A percentile compares a stretch with the other conserved stretches of the same genome.
phyloP scores from a whole-genome alignment of 2,888 invertebrate genomes.

The Cecidostiba fungosa region DNA sequence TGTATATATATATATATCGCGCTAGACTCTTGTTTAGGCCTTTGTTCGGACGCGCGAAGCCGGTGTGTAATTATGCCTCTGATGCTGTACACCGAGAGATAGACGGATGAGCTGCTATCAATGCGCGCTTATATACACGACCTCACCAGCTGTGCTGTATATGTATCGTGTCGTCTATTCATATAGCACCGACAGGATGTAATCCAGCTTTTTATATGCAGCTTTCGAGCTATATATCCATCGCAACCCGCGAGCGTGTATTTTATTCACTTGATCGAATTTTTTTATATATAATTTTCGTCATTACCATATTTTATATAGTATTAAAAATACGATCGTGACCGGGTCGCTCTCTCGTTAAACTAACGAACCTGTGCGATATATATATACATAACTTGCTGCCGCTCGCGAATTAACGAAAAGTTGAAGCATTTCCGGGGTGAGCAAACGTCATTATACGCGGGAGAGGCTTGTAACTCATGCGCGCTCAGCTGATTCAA shows the following conservation, averaged over 20 bases:
- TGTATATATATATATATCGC: neutral
- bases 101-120: neutral
- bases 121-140: neutral
- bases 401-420: neutral
- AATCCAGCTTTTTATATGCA: neutral
- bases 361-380: neutral
- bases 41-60: constrained; percentile 9
- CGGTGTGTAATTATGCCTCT: neutral
- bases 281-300: too few relatives aligned
- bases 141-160: neutral
- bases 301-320: too few relatives aligned
- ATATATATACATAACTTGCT: too few relatives aligned
- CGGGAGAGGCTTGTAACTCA: neutral
- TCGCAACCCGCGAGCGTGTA: too few relatives aligned
- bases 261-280: too few relatives aligned
- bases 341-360: neutral
- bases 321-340: too few relatives aligned
- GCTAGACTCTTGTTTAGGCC: neutral
- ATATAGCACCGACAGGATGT: neutral
- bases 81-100: neutral
- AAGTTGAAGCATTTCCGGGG: neutral
- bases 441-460: neutral
- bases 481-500: neutral
- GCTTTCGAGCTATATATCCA: too few relatives aligned
- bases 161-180: neutral